Evolutionary conservation across 1,140 invertebrate genomes (phyloP).

Genomic region (Aphis gossypii): DNA sequence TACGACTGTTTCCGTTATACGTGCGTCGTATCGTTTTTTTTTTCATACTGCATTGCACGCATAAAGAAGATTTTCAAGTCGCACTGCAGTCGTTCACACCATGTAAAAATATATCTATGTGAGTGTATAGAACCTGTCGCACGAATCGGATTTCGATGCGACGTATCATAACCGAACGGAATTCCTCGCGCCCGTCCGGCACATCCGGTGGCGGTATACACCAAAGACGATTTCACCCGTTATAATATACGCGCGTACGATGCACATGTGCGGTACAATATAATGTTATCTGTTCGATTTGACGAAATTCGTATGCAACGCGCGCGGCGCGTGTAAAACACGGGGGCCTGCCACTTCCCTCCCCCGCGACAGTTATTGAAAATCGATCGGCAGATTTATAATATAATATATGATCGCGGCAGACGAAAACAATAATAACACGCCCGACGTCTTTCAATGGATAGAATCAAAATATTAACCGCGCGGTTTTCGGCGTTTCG

Average conservation of each 20-base stretch:
- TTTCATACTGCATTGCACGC: not conserved
- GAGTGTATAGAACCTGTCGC: not conserved
- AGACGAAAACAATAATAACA: not conserved
- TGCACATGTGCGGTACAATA: constrained; percentile 5
- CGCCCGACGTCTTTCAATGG: not conserved
- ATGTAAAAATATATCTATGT: too few species aligned
- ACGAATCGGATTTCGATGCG: not conserved
- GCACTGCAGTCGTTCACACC: not conserved
- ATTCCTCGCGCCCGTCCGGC: constrained; percentile 27
- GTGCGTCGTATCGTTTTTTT: not conserved
- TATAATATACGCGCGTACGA: not conserved
- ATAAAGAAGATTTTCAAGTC: not conserved
- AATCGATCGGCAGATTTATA: constrained; percentile 24
- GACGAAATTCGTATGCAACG: constrained; percentile 35
- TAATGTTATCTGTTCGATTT: constrained; percentile 23
- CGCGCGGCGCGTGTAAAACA: not conserved
- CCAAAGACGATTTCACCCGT: not conserved
- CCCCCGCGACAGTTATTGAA: not conserved
- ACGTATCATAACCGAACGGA: not conserved
- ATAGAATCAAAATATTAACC: not conserved
- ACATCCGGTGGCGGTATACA: constrained; percentile 32
- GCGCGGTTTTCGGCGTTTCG: not conserved
- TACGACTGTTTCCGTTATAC: not conserved
- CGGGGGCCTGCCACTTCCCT: not conserved
- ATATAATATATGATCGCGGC: not conserved